phyloP scores from a whole-genome alignment of 2,797 vertebrate genomes.

The Botia almorhae region DNA sequence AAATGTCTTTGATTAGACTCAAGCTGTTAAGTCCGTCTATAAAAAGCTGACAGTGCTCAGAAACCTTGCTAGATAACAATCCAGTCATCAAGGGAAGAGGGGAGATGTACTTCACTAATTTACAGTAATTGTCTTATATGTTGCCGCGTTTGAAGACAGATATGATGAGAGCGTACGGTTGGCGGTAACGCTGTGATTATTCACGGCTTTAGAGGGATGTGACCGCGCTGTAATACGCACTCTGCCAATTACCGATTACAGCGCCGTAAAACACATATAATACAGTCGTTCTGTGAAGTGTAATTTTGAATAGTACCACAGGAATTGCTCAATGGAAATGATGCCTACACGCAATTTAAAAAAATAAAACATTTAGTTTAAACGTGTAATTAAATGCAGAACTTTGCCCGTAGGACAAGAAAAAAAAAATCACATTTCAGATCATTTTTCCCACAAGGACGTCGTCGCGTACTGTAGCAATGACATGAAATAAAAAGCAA shows the following conservation, averaged over 20 bases:
- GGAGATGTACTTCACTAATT: slow-evolving; percentile 49
- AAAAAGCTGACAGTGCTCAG: slow-evolving; percentile 62
- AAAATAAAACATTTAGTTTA: background rate
- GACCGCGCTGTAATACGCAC: background rate
- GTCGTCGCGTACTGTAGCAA: background rate
- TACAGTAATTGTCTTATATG: slow-evolving; percentile 42
- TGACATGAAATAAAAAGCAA: background rate
- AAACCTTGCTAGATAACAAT: slow-evolving; percentile 64
- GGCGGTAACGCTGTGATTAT: background rate
- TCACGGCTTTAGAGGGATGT: slow-evolving; percentile 1
- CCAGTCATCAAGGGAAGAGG: slow-evolving; percentile 65
- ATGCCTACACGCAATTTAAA: background rate
- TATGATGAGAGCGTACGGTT: slow-evolving; percentile 17
- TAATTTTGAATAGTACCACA: background rate
- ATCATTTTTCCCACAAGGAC: background rate
- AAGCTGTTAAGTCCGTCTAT: slow-evolving; percentile 74
- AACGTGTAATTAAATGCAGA: background rate
- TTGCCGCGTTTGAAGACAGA: slow-evolving; percentile 29
- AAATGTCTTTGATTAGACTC: slow-evolving; percentile 73
- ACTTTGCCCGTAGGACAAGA: background rate
- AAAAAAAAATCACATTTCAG: background rate
- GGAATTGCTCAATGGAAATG: background rate
- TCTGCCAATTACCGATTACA: background rate
- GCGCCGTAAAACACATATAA: background rate
- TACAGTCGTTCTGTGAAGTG: background rate